Conservation (phyloP, 2,888 invertebrate genomes). For the Idaea biselata region DNA sequence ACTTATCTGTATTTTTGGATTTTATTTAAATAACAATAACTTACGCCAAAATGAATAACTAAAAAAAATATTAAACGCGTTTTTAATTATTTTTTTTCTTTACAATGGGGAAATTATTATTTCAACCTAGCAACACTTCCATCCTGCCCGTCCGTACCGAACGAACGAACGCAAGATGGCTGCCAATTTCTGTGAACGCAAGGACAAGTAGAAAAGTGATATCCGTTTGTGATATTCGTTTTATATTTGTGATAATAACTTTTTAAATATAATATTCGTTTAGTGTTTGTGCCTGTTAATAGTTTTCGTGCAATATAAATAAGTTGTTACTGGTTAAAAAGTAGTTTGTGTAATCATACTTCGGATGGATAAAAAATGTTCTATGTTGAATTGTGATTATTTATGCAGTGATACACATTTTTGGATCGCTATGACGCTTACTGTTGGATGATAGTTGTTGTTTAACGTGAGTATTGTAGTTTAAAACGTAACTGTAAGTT, state of each 20-base stretch:
- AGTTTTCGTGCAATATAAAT: conserved; percentile 71
- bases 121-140: conserved; percentile 50
- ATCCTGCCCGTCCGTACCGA: conserved; percentile 35
- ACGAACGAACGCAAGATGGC: conserved; percentile 76
- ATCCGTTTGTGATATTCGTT: conserved; percentile 68
- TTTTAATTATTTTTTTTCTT: background rate
- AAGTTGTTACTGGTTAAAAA: conserved; percentile 67
- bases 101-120: conserved; percentile 22
- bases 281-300: conserved; percentile 59
- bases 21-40: too few relatives aligned
- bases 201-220: conserved; percentile 74
- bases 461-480: conserved; percentile 61
- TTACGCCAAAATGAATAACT: background rate
- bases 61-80: background rate
- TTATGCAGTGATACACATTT: conserved; percentile 72
- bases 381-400: conserved; percentile 78
- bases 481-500: conserved; percentile 27
- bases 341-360: conserved; percentile 70
- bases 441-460: conserved; percentile 76
- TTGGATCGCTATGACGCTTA: conserved; percentile 70
- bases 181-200: conserved; percentile 78
- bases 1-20: too few relatives aligned
- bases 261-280: conserved; percentile 56
- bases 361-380: conserved; percentile 72
- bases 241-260: conserved; percentile 66